A percentile compares a stretch with the other conserved stretches of the same genome.
These are phyloP conservation scores for Tonatia bakeri DNA, from an alignment of 2,113 vertebrate genomes.

Conservation along the genomic window DNA sequence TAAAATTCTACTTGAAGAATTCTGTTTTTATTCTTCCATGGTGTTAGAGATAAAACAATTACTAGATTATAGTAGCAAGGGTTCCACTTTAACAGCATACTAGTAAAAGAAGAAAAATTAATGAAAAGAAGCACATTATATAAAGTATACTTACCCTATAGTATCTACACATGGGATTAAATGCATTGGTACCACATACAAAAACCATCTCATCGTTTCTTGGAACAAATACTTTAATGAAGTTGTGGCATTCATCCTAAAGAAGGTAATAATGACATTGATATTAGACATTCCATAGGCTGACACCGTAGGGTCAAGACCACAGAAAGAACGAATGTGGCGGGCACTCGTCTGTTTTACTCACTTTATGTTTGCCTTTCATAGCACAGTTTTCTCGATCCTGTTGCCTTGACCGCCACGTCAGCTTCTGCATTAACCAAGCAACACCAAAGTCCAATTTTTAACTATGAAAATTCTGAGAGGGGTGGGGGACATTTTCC, in stretches of 20 bases:
- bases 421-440: conserved; percentile 89
- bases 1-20: conserved; percentile 70
- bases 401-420: conserved; percentile 94
- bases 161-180: conserved; percentile 99
- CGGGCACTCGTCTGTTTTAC: conserved; percentile 32
- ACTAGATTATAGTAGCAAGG: not conserved
- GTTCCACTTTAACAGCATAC: not conserved
- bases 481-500: not conserved
- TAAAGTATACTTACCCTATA: conserved; percentile 87
- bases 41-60: conserved; percentile 57
- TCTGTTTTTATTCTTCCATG: conserved; percentile 60
- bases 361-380: conserved; percentile 97
- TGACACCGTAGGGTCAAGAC: not conserved
- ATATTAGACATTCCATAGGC: not conserved
- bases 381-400: conserved; percentile 96
- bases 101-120: not conserved
- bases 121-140: not conserved
- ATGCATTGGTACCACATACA: conserved; percentile 97
- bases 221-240: conserved; percentile 98
- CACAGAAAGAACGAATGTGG: not conserved
- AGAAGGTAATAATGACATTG: conserved; percentile 53
- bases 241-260: conserved; percentile 99
- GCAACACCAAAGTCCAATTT: conserved; percentile 33
- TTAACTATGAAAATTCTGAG: not conserved
- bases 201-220: conserved; percentile 97